A percentile compares a stretch with the other conserved stretches of the same genome.
phyloP scores from a whole-genome alignment of 2,888 invertebrate genomes.

The Agrypnus murinus region DNA sequence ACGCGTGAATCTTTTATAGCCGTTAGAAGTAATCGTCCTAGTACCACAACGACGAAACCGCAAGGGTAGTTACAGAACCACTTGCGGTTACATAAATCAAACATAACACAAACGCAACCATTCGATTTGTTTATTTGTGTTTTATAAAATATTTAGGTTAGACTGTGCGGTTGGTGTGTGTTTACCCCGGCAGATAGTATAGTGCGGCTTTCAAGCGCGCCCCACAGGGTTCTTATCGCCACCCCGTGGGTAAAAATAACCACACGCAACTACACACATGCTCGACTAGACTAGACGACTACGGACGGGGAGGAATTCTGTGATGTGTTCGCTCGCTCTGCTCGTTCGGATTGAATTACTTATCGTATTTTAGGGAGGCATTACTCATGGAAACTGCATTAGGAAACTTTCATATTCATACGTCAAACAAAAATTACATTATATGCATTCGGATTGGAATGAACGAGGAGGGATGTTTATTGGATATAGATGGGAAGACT shows the following conservation, averaged over 20 bases:
- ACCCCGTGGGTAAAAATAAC: slow-evolving; percentile 62
- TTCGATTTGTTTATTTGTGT: slow-evolving; percentile 67
- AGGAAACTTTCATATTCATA: slow-evolving; percentile 48
- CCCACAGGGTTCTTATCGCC: slow-evolving; percentile 56
- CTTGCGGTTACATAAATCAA: slow-evolving; percentile 68
- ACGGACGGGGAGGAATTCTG: slow-evolving; percentile 45
- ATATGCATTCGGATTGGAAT: slow-evolving; percentile 28
- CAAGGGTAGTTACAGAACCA: slow-evolving; percentile 66
- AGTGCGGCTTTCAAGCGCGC: slow-evolving; percentile 57
- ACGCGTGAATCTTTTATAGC: slow-evolving; percentile 64
- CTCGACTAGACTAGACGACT: slow-evolving; percentile 53
- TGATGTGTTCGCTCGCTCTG: slow-evolving; percentile 45
- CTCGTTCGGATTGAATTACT: slow-evolving; percentile 51
- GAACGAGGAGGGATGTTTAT: slow-evolving; percentile 22
- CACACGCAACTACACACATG: slow-evolving; percentile 60
- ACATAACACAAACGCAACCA: slow-evolving; percentile 62
- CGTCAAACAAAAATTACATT: slow-evolving; percentile 40
- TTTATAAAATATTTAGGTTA: slow-evolving; percentile 64
- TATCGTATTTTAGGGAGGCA: slow-evolving; percentile 47
- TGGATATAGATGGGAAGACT: slow-evolving; percentile 24
- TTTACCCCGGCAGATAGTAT: slow-evolving; percentile 54
- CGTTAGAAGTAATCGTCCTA: slow-evolving; percentile 57
- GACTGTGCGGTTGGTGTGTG: slow-evolving; percentile 49
- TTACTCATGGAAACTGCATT: slow-evolving; percentile 49
- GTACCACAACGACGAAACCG: slow-evolving; percentile 61